These are phyloP conservation scores for Pogonus chalceus DNA, from an alignment of 1,140 invertebrate genomes.

Conservation along the genomic window DNA sequence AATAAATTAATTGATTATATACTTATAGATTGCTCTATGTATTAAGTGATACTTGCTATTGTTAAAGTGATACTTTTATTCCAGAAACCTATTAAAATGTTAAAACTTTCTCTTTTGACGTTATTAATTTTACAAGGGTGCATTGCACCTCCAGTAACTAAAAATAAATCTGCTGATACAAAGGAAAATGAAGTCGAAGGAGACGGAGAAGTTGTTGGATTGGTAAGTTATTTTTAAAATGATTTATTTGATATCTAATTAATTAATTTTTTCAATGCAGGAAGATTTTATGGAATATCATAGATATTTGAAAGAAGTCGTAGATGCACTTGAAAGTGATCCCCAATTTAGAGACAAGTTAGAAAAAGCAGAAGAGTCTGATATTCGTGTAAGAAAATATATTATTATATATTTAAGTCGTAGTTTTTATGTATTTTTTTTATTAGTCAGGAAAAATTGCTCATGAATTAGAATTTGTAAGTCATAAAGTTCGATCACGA, in stretches of 20 bases:
- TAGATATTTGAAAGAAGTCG: slow-evolving; percentile 77
- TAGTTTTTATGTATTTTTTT: not conserved
- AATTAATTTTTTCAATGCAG: slow-evolving; percentile 19
- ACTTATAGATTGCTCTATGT: not conserved
- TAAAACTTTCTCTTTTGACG: no score
- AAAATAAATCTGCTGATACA: slow-evolving; percentile 21
- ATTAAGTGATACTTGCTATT: not conserved
- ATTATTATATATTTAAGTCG: slow-evolving; percentile 18
- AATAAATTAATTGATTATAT: not conserved
- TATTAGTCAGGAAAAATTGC: slow-evolving; percentile 82
- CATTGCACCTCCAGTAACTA: slow-evolving; percentile 27
- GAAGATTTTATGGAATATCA: slow-evolving; percentile 62
- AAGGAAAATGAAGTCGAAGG: slow-evolving; percentile 14
- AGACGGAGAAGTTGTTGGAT: slow-evolving; percentile 17
- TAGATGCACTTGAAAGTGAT: slow-evolving; percentile 74
- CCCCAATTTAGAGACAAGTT: slow-evolving; percentile 70
- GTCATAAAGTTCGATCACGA: slow-evolving; percentile 74
- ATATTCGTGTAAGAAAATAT: slow-evolving; percentile 56
- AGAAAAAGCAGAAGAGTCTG: slow-evolving; percentile 66
- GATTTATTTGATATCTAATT: not conserved
- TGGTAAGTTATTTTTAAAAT: slow-evolving; percentile 13
- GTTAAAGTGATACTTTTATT: no score
- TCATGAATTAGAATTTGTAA: slow-evolving; percentile 78
- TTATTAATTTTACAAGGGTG: slow-evolving; percentile 18
- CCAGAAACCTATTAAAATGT: no score